Percentiles rank a stretch among this genome's conserved stretches.
Conservation (phyloP, 2,888 invertebrate genomes). For the Noctua fimbriata region DNA sequence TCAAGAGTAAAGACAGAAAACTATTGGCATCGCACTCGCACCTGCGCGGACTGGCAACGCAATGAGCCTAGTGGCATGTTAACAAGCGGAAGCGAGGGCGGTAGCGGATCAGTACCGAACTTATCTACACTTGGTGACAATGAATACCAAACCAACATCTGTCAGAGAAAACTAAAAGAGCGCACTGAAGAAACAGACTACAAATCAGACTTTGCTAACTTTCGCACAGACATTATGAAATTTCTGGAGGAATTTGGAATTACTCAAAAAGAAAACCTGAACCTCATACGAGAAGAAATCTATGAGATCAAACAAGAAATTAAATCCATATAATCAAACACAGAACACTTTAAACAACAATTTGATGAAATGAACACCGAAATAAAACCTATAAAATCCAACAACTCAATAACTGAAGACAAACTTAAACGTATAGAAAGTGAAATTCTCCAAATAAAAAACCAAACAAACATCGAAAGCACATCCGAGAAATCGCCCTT, state of each 20-base stretch:
- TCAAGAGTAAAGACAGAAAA: too few relatives aligned
- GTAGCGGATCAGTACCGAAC: too few relatives aligned
- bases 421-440: too few relatives aligned
- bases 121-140: conserved; percentile 11
- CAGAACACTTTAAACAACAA: conserved; percentile 36
- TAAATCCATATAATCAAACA: conserved; percentile 44
- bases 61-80: too few relatives aligned
- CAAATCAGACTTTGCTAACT: conserved; percentile 44
- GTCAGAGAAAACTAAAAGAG: conserved; percentile 18
- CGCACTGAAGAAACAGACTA: conserved; percentile 38
- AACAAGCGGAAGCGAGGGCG: too few relatives aligned
- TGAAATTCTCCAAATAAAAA: too few relatives aligned
- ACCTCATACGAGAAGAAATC: conserved; percentile 48
- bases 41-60: too few relatives aligned
- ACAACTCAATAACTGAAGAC: conserved; percentile 10
- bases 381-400: conserved; percentile 23
- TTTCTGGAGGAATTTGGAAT: conserved; percentile 42
- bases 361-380: conserved; percentile 20
- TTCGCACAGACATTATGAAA: conserved; percentile 49
- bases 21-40: too few relatives aligned
- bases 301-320: conserved; percentile 53
- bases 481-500: too few relatives aligned
- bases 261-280: conserved; percentile 51
- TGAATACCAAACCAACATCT: conserved; percentile 19
- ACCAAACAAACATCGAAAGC: too few relatives aligned